A percentile compares a stretch with the other conserved stretches of the same genome.
phyloP scores from a whole-genome alignment of 2,113 vertebrate species.

The Anas platyrhynchos region DNA sequence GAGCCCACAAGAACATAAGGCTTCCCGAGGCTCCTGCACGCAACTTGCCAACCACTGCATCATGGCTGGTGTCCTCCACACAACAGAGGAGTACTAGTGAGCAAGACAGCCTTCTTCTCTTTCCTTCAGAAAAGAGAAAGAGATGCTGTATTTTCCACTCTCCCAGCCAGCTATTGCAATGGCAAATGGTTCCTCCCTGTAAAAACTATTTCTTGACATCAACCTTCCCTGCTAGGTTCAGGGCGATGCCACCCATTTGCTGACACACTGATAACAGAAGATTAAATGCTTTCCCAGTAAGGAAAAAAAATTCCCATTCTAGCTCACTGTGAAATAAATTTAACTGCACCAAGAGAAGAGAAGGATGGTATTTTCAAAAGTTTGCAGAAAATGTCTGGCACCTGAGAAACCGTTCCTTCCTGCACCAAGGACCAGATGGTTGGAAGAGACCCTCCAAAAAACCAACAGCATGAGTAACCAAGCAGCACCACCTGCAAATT shows the following conservation, averaged over 20 bases:
- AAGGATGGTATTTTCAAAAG: background rate
- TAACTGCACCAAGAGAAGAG: background rate
- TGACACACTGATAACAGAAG: background rate
- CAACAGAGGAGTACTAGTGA: background rate
- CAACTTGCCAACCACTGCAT: background rate
- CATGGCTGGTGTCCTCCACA: background rate
- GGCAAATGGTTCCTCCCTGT: background rate
- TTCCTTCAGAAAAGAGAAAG: too few species aligned
- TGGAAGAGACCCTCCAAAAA: background rate
- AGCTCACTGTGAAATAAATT: background rate
- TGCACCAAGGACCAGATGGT: background rate
- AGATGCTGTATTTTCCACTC: background rate
- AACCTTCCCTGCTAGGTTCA: background rate
- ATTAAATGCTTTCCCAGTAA: background rate
- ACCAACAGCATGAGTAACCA: background rate
- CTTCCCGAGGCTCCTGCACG: background rate
- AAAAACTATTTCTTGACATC: background rate
- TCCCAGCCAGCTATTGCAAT: background rate
- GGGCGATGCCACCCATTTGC: background rate
- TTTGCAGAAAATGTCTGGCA: background rate
- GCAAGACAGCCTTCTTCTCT: background rate
- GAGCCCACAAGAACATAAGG: fast-evolving
- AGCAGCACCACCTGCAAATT: background rate
- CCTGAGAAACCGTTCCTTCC: background rate
- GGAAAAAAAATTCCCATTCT: background rate